Base-by-base conservation (phyloP, 30 jellyfish, hydroid and myxozoan species). In the Morbakka virulenta region DNA sequence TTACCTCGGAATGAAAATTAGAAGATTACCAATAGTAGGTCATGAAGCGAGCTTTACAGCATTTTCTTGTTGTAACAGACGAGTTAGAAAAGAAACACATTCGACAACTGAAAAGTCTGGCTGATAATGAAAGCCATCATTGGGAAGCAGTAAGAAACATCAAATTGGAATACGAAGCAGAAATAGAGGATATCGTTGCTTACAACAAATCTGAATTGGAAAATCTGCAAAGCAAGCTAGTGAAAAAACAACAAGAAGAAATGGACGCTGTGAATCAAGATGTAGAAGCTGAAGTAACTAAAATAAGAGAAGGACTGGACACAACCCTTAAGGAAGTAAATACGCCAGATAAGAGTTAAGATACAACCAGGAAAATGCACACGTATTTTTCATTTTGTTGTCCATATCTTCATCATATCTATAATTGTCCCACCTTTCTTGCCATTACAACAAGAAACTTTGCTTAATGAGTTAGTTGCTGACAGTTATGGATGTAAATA, bases 261-360 rank as follows among this genome's bases (percentile, higher is more conserved):
- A 69, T 36, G 48, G 30, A 51, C 35, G 95, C 79, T 9, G 34
- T 53, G 25, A 84, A 69, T 20, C 51, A 67, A 9, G 62, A 52
- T 36, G 28, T 50, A 4, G 82, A 64, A 52, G 29, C 26, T 11
- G 90, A 76, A 32, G 35, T 85, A 21, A 70, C 33, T 22, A 69
- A 67, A 27, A 49, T 33, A 33, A 85, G 48, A 33, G 30, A 24
- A 26, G 89, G 67, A 0, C 22, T 76, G 34, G 89, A 65, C 3
- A 81, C 61, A 67, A 80, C 77, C 1, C 95, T 74, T 68, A 63
- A 71, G 48, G 69, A 85, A 86, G 95, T 76, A 27, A 23, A 77
- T 0, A 1, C 12, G 24, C 26, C 11, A 57, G 71, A 11, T 57
- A 26, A 4, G 71, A 57, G 12, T 57, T 57, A 26, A 4, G 77